phyloP scores from a whole-genome alignment of 1,140 invertebrate species.

The Penaeus japonicus region DNA sequence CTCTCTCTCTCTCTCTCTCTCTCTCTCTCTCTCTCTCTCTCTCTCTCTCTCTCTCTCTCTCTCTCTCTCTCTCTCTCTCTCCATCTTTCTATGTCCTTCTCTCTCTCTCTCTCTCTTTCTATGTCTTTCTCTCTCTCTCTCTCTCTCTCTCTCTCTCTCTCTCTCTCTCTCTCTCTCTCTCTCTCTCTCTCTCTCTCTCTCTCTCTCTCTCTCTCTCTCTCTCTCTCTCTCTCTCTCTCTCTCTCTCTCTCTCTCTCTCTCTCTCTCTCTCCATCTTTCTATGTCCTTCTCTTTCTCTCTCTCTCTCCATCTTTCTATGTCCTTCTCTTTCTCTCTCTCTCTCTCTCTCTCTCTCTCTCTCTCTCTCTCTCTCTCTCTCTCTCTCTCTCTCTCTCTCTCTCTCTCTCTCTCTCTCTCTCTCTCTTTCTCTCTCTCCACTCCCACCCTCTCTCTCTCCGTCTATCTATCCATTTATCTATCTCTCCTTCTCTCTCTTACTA shows the following conservation, averaged over 20 bases:
- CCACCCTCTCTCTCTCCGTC: background rate
- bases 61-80: background rate
- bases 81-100: background rate
- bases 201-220: background rate
- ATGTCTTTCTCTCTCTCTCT: background rate
- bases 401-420: background rate
- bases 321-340: background rate
- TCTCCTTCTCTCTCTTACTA: background rate
- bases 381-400: background rate
- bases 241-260: background rate
- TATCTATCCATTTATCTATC: background rate
- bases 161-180: background rate
- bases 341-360: background rate
- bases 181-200: background rate
- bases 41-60: background rate
- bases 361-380: background rate
- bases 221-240: background rate
- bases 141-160: background rate
- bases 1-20: slow-evolving; percentile 42
- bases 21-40: slow-evolving; percentile 6
- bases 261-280: background rate
- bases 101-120: background rate
- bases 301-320: background rate
- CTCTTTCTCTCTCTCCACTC: background rate
- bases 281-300: too few relatives aligned